Percentiles rank a stretch among this genome's conserved stretches.
These are phyloP conservation scores for Crotophaga sulcirostris DNA, from an alignment of 2,113 vertebrate species.

Conservation along the genomic window DNA sequence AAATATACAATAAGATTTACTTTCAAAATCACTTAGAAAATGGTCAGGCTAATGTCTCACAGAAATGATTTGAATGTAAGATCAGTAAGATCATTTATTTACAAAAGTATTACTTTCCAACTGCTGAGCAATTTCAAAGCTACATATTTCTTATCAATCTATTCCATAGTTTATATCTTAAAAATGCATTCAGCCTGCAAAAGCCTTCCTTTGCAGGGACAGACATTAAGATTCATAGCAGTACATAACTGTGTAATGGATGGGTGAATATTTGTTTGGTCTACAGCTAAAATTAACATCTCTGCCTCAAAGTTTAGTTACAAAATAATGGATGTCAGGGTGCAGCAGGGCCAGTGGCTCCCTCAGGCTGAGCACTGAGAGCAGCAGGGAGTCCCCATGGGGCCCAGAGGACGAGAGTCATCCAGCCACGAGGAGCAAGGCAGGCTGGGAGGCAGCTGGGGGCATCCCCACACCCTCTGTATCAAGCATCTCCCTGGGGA, in stretches of 20 bases:
- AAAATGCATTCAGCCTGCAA: neutral
- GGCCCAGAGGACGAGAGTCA: too few relatives aligned
- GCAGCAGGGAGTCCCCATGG: accelerated
- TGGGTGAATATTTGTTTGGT: neutral
- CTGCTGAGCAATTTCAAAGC: neutral
- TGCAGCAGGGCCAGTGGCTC: neutral
- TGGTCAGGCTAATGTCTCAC: neutral
- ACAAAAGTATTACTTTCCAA: neutral
- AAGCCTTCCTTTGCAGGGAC: neutral
- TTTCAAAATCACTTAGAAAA: neutral
- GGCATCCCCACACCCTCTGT: neutral
- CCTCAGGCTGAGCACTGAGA: neutral
- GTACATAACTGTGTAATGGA: neutral
- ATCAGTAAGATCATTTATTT: neutral
- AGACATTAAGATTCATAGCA: neutral
- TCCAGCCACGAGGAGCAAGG: too few relatives aligned
- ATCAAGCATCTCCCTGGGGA: accelerated
- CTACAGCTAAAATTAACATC: neutral
- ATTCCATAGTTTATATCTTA: neutral
- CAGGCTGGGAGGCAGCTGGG: neutral
- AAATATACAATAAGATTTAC: neutral
- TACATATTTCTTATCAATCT: neutral
- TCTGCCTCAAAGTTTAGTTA: neutral
- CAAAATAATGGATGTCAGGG: neutral
- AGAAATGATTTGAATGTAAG: neutral